Base-by-base conservation (phyloP, 2,113 vertebrate species). In the Sinocyclocheilus anshuiensis region DNA sequence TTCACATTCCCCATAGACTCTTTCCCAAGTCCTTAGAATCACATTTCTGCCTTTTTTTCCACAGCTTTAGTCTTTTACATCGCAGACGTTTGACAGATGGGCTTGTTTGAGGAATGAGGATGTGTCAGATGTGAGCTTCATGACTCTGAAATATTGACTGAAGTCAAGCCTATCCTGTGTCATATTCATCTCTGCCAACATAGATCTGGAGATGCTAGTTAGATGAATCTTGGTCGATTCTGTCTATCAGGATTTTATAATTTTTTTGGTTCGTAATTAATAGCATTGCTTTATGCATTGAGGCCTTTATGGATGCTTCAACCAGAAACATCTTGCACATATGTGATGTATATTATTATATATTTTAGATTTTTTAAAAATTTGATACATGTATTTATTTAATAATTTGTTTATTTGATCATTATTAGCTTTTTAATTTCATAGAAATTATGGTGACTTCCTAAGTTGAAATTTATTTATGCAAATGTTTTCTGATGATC, bases 71-170 rank as follows among this genome's bases (percentile, higher is more conserved):
- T 29, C 84, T 82, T 84, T 83, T 53, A 71, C 86, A 63, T 77
- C 55, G 33, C 76, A 42, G 18, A 84, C 76, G 78, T 86, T 59
- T 87, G 90, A 90, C 83, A 84, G 85, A 85, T 77, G 83, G 81
- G 50, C 83, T 77, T 81, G 85, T 76, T 85, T 86, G 72, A 67
- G 55, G 10, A 74, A 72, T 83, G 78, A 61, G 50, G 74, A 87
- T 75, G 53, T 87, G 76, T 86, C 83, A 87, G 69, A 74, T 76
- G 26, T 33, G 50, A 71, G 74, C 83, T 53, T 85, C 45, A 83
- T 82, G 81, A 48, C 53, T 86, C 71, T 88, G 85, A 89, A 88
- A 88, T 88, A 89, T 90, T 89, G 87, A 90, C 80, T 88, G 69
- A 69, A 36, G 55, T 78, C 63, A 48, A 83, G 45, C 8, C 71